Conservation (phyloP, 2,113 vertebrate species). For the Hippocampus guttulatus region DNA sequence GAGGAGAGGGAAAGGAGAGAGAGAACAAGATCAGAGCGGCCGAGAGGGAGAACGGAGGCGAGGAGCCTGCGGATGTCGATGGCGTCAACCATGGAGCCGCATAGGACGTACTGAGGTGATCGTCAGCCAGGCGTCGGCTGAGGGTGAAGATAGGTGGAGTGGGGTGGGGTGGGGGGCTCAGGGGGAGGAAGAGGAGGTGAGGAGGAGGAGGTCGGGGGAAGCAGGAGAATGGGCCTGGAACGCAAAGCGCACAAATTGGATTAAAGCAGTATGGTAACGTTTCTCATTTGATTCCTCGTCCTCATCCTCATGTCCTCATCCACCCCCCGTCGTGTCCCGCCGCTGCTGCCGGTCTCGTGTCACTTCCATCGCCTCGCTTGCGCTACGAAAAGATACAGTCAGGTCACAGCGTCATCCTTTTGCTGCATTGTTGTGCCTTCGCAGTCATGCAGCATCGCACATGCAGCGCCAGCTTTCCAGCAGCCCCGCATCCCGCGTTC, state of each 20-base stretch:
- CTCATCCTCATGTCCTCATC: conserved; percentile 46
- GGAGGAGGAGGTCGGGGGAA: conserved; percentile 39
- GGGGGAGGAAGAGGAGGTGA: conserved; percentile 40
- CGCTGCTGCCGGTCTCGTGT: conserved; percentile 40
- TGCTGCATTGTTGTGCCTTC: conserved; percentile 20
- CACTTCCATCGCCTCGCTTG: conserved; percentile 39
- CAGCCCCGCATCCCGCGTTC: conserved; percentile 18
- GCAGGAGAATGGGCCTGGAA: conserved; percentile 71
- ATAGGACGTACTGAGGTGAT: conserved; percentile 52
- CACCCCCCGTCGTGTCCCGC: conserved; percentile 42
- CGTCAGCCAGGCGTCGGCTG: conserved; percentile 52
- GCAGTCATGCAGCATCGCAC: conserved; percentile 8
- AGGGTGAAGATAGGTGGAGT: conserved; percentile 44
- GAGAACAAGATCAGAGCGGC: conserved; percentile 18
- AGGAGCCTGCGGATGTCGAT: conserved; percentile 57
- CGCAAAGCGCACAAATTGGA: conserved; percentile 69
- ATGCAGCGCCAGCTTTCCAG: conserved; percentile 7
- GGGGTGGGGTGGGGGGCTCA: conserved; percentile 41
- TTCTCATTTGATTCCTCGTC: conserved; percentile 61
- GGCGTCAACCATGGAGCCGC: conserved; percentile 62
- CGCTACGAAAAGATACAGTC: conserved; percentile 2
- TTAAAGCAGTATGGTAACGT: conserved; percentile 79
- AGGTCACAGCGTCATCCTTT: conserved; percentile 20
- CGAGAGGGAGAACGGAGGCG: conserved; percentile 29
- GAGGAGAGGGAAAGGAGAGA: conserved; percentile 23